phyloP scores from a whole-genome alignment of 2,113 vertebrate genomes.

The Xenotilapia longispinis region DNA sequence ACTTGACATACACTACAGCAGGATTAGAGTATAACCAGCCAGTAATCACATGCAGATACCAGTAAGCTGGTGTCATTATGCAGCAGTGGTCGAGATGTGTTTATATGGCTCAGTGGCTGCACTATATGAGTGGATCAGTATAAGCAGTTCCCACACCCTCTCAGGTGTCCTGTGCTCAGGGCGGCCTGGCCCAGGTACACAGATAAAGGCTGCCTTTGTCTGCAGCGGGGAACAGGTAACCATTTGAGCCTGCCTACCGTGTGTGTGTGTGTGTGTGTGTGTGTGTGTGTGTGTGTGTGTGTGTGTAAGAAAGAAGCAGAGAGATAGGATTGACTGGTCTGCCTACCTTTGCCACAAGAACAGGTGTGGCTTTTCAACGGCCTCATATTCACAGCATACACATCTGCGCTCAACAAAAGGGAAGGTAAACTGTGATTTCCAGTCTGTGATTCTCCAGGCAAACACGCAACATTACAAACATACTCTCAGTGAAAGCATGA shows the following conservation, averaged over 20 bases:
- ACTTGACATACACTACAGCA: neutral
- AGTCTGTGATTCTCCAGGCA: neutral
- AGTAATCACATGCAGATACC: conserved; percentile 26
- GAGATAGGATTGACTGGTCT: conserved; percentile 9
- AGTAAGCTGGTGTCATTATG: conserved; percentile 29
- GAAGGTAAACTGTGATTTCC: conserved; percentile 7
- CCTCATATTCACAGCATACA: conserved; percentile 3
- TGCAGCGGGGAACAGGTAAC: conserved; percentile 65
- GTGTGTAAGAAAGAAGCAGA: neutral
- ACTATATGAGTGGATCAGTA: conserved; percentile 45
- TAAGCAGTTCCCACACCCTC: conserved; percentile 68
- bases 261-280: neutral
- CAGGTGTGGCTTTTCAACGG: conserved; percentile 39
- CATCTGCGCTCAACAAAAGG: neutral
- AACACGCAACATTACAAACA: neutral
- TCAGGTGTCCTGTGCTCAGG: conserved; percentile 65
- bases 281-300: neutral
- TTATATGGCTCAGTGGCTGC: conserved; percentile 48
- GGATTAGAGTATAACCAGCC: conserved; percentile 18
- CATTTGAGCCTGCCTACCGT: conserved; percentile 53
- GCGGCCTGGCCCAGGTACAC: conserved; percentile 39
- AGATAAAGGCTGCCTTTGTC: conserved; percentile 71
- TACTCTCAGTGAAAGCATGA: neutral
- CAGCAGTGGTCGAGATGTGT: conserved; percentile 26
- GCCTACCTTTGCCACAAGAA: conserved; percentile 1